Conservation (phyloP, 1,140 invertebrate genomes). For the Chironomus tepperi region DNA sequence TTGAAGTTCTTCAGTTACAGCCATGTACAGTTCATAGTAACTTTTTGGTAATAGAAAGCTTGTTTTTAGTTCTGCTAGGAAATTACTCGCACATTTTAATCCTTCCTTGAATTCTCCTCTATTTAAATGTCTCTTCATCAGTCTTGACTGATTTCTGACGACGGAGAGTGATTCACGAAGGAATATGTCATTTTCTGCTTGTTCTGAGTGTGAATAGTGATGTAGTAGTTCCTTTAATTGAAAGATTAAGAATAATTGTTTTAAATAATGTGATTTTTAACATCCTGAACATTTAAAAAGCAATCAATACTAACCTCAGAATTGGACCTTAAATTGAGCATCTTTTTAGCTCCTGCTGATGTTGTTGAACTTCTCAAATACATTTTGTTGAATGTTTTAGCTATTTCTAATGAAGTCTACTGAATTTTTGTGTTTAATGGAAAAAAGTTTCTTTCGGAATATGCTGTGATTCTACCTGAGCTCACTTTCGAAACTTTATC, state of each 20-base stretch:
- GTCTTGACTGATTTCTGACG: slow-evolving; percentile 80
- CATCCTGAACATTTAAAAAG: no score
- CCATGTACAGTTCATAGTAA: slow-evolving; percentile 99
- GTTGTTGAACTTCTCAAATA: slow-evolving; percentile 41
- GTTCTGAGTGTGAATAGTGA: no score
- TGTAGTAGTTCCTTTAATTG: no score
- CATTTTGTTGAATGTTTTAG: no score
- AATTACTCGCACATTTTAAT: slow-evolving; percentile 93
- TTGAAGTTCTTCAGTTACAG: slow-evolving; percentile 92
- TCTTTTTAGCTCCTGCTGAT: slow-evolving; percentile 34
- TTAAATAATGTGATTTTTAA: no score
- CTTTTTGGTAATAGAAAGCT: slow-evolving; percentile 92
- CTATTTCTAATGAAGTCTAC: background rate
- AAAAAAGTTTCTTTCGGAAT: no score
- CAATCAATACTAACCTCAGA: no score
- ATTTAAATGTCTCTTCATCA: slow-evolving; percentile 98
- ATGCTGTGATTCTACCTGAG: no score
- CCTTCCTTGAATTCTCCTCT: slow-evolving; percentile 96
- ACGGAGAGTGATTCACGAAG: slow-evolving; percentile 85
- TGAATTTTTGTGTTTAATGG: no score
- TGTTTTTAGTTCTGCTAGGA: slow-evolving; percentile 90
- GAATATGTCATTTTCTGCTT: slow-evolving; percentile 83
- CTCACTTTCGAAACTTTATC: no score
- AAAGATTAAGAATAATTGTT: no score
- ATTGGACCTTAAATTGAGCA: no score